phyloP scores from a whole-genome alignment of 2,888 invertebrate genomes.

The Hymenopus coronatus region DNA sequence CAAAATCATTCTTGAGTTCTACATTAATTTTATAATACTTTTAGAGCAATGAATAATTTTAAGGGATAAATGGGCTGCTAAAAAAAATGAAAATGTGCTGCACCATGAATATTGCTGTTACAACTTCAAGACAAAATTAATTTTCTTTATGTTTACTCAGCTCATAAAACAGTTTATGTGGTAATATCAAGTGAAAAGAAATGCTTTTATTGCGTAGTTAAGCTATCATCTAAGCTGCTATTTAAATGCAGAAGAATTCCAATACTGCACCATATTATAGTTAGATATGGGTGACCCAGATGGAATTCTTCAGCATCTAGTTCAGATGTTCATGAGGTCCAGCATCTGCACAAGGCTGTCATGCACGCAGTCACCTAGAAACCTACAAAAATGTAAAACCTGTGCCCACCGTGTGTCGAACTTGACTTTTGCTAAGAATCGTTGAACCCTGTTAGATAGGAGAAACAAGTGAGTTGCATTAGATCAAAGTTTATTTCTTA shows the following conservation, averaged over 20 bases:
- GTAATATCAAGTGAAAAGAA: neutral
- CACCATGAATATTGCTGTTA: no score
- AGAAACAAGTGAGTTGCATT: slow-evolving; percentile 22
- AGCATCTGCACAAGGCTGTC: neutral
- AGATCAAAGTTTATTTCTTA: slow-evolving; percentile 9
- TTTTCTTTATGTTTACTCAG: no score
- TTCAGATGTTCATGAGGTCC: neutral
- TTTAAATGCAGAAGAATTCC: neutral
- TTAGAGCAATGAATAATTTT: no score
- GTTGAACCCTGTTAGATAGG: slow-evolving; percentile 33
- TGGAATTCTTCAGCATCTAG: neutral
- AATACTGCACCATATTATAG: neutral
- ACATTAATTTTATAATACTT: no score
- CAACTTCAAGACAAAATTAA: no score
- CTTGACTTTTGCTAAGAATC: slow-evolving; percentile 35
- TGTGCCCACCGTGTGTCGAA: slow-evolving; percentile 35
- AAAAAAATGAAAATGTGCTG: no score
- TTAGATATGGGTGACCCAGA: neutral
- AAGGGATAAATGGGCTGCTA: no score
- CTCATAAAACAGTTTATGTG: no score
- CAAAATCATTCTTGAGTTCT: no score
- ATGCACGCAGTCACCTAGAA: slow-evolving; percentile 30
- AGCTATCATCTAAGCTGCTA: neutral
- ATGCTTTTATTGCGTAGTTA: neutral
- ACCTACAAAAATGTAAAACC: slow-evolving; percentile 31